phyloP scores from a whole-genome alignment of 1,140 invertebrate species.

The Pseudomyrmex cubaensis region DNA sequence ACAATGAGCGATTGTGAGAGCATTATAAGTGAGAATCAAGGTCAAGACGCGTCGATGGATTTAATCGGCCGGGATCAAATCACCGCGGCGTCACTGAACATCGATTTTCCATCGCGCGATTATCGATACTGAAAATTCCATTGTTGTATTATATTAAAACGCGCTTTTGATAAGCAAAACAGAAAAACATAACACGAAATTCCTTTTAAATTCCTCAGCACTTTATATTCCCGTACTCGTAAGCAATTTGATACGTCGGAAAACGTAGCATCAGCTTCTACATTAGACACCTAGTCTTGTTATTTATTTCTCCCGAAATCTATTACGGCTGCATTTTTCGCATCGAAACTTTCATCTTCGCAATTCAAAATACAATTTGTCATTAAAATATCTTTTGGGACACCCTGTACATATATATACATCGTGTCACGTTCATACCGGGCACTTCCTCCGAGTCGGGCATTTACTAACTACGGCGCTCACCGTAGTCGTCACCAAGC shows the following conservation, averaged over 20 bases:
- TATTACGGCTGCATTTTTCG: too few species aligned
- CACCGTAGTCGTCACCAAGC: constrained; percentile 63
- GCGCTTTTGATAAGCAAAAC: constrained; percentile 2
- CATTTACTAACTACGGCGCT: constrained; percentile 19
- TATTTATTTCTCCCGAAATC: too few species aligned
- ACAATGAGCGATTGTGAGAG: constrained; percentile 16
- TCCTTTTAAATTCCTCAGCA: background rate
- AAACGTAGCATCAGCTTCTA: background rate
- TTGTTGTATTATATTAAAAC: too few species aligned
- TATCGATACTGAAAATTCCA: too few species aligned
- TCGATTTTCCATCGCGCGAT: too few species aligned
- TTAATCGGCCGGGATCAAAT: constrained; percentile 75
- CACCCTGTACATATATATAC: too few species aligned
- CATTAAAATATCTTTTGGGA: too few species aligned
- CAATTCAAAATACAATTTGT: too few species aligned
- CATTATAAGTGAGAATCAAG: constrained; percentile 69
- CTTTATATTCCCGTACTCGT: background rate
- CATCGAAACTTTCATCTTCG: too few species aligned
- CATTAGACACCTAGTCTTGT: background rate
- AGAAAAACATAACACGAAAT: background rate
- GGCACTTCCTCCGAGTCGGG: constrained; percentile 20
- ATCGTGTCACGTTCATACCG: background rate
- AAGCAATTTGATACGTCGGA: background rate
- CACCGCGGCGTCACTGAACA: background rate
- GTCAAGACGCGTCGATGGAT: constrained; percentile 64